These are phyloP conservation scores for Anastrepha obliqua DNA, from an alignment of 1,140 invertebrate genomes.

Conservation along the genomic window DNA sequence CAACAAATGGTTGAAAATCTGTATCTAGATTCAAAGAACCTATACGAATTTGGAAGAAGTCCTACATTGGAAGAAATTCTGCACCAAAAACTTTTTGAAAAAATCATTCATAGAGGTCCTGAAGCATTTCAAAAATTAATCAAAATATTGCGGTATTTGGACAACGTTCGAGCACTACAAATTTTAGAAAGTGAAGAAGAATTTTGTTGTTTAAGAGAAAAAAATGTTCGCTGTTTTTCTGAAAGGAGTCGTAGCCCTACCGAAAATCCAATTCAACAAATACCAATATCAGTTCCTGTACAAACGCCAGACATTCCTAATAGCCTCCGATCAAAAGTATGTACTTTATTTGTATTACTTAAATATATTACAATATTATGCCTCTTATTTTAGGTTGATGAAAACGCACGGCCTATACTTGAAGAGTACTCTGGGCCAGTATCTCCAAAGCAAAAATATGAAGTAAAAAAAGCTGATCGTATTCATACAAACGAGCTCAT, in stretches of 20 bases:
- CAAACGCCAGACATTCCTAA: not conserved
- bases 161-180: constrained; percentile 54
- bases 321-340: constrained; percentile 1
- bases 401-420: not conserved
- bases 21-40: constrained; percentile 51
- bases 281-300: not conserved
- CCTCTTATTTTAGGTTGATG: constrained; percentile 11
- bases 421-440: constrained; percentile 40
- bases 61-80: constrained; percentile 21
- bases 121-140: constrained; percentile 61
- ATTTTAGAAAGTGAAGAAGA: constrained; percentile 11
- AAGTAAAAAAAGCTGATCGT: constrained; percentile 68
- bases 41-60: not conserved
- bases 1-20: constrained; percentile 60
- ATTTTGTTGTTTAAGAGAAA: not conserved
- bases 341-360: not conserved
- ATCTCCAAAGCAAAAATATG: constrained; percentile 41
- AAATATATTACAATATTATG: not conserved
- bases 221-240: not conserved
- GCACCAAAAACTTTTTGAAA: constrained; percentile 55
- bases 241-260: not conserved
- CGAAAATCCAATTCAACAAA: not conserved
- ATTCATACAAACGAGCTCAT: constrained; percentile 65
- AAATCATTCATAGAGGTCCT: constrained; percentile 66
- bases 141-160: constrained; percentile 55